A percentile compares a stretch with the other conserved stretches of the same genome.
Conservation (phyloP, 2,888 invertebrate genomes). For the Galerucella calmariensis region DNA sequence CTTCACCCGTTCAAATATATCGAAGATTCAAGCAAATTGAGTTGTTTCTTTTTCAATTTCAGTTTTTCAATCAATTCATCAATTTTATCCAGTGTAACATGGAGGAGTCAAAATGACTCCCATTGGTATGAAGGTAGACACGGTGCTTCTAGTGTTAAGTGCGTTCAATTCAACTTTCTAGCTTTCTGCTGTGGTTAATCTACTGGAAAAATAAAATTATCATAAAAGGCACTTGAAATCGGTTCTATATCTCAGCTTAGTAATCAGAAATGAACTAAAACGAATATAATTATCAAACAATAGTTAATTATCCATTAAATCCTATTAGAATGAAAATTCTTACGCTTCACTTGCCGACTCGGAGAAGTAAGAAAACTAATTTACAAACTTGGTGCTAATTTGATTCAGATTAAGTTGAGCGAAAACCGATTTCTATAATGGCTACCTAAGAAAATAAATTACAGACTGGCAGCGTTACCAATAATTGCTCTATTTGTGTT, state of each 20-base stretch:
- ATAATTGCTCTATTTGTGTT: constrained; percentile 47
- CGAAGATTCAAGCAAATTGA: no score
- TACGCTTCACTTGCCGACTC: constrained; percentile 57
- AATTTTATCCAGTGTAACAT: no score
- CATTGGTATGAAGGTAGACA: no score
- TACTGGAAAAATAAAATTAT: constrained; percentile 23
- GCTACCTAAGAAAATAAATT: constrained; percentile 46
- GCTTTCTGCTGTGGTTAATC: constrained; percentile 11
- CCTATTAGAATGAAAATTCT: constrained; percentile 61
- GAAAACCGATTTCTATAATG: constrained; percentile 55
- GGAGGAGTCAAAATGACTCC: no score
- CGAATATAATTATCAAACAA: constrained; percentile 57
- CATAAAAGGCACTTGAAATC: constrained; percentile 22
- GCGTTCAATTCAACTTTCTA: no score
- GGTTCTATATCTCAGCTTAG: constrained; percentile 27
- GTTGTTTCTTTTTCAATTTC: no score
- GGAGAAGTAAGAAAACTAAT: constrained; percentile 60
- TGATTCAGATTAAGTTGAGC: constrained; percentile 62
- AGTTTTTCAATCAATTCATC: no score
- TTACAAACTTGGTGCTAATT: constrained; percentile 63
- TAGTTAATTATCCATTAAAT: constrained; percentile 63
- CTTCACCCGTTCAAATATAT: no score
- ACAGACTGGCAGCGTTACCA: constrained; percentile 42
- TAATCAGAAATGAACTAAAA: constrained; percentile 43
- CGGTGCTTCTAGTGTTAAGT: no score